Evolutionary conservation across 2,888 invertebrate genomes (phyloP), one percentile per base, ranked within the genome.

Genomic region (Philereme transversata): DNA sequence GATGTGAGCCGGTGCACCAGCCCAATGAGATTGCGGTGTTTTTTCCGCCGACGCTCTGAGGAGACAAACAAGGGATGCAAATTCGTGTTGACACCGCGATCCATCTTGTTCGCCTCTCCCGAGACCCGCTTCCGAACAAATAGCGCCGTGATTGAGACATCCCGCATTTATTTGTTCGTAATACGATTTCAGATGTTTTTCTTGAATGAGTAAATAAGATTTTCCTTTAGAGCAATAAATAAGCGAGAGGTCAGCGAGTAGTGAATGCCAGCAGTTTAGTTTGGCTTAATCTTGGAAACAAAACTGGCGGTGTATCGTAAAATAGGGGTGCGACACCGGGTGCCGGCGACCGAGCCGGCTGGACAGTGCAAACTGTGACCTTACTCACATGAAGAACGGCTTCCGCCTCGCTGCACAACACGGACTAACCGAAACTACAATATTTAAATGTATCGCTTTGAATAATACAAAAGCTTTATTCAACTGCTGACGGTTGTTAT

Each of bases 61-160:
- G 89, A 89, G 89, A 92, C 88, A 91, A 91, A 92, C 91, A 92
- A 89, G 86, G 87, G 88, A 92, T 92, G 92, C 92, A 92, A 91
- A 92, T 92, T 90, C 86, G 86, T 91, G 92, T 92, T 91, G 92
- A 91, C 91, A 88, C 89, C 84, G 81, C 92, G 86, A 92, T 92
- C 91, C 89, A 85, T 91, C 91, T 92, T 89, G 90, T 90, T 89
- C 88, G 88, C 69, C 87, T 88, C 91, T 87, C 90, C 75, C 72
- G 88, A 90, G 90, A 88, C 90, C 84, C 75, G 82, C 80, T 82
- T 79, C 83, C 78, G 84, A 85, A 87, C 86, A 88, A 89, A 90
- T 88, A 88, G 85, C 81, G 78, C 82, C 78, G 86, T 88, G 89
- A 90, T 90, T 86, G 89, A 87, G 87, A 83, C 78, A 77, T 80